Conservation (phyloP, 1,140 invertebrate species). For the Aphis craccivora region DNA sequence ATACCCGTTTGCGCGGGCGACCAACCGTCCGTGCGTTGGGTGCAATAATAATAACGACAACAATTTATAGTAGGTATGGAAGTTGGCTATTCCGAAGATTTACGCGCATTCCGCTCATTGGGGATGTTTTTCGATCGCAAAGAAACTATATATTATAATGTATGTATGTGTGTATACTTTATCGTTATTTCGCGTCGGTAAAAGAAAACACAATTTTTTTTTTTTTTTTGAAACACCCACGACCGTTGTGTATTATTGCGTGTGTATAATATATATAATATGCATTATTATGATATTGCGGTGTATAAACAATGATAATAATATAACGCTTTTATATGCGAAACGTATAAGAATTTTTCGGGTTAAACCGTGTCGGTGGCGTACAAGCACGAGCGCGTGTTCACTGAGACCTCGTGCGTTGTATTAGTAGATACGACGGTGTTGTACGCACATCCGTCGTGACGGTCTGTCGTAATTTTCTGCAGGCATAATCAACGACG, state of each 20-base stretch:
- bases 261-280: background rate
- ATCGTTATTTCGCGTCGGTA: too few species aligned
- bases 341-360: background rate
- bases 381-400: background rate
- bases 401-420: background rate
- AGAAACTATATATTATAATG: background rate
- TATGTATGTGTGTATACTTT: too few species aligned
- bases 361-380: background rate
- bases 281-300: background rate
- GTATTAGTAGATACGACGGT: background rate
- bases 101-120: background rate
- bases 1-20: background rate
- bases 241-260: background rate
- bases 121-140: background rate
- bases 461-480: slow-evolving; percentile 31
- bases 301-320: background rate
- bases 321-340: background rate
- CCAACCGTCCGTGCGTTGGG: background rate
- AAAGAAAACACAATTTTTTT: background rate
- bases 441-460: background rate
- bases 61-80: background rate
- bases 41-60: background rate
- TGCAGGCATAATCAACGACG: background rate
- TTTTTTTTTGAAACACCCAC: background rate
- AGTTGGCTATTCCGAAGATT: background rate